A percentile compares a stretch with the other conserved stretches of the same genome.
Conservation (phyloP, 2,888 invertebrate species). For the Argyresthia goedartella region DNA sequence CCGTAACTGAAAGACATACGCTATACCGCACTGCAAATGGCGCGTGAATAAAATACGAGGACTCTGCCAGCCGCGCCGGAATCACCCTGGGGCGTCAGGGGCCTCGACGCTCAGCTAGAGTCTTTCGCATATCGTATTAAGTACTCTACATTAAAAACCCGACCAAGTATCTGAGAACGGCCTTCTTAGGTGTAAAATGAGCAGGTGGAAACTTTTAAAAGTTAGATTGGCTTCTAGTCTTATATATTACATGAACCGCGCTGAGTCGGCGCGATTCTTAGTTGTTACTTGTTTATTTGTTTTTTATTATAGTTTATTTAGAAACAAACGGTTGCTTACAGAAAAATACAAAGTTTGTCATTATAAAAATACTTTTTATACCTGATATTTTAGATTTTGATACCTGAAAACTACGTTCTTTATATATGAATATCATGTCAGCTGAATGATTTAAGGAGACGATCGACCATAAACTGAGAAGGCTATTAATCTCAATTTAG, state of each 20-base stretch:
- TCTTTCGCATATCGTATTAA: slow-evolving; percentile 20
- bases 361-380: too few species aligned
- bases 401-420: neutral
- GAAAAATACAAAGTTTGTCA: too few species aligned
- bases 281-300: too few species aligned
- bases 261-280: too few species aligned
- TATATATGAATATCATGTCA: neutral
- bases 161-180: neutral
- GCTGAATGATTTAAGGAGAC: neutral
- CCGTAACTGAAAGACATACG: slow-evolving; percentile 3
- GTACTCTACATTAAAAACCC: slow-evolving; percentile 28
- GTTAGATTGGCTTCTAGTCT: too few species aligned
- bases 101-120: slow-evolving; percentile 7
- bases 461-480: neutral
- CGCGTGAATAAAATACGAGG: slow-evolving; percentile 55
- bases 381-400: too few species aligned
- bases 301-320: too few species aligned
- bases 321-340: too few species aligned
- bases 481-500: neutral
- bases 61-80: slow-evolving; percentile 13
- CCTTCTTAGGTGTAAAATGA: too few species aligned
- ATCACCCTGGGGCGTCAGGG: slow-evolving; percentile 16
- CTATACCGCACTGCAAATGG: slow-evolving; percentile 34
- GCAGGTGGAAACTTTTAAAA: too few species aligned
- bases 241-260: too few species aligned